Evolutionary conservation across 2,113 vertebrate genomes (phyloP).

Genomic region (Prochilodus magdalenae): DNA sequence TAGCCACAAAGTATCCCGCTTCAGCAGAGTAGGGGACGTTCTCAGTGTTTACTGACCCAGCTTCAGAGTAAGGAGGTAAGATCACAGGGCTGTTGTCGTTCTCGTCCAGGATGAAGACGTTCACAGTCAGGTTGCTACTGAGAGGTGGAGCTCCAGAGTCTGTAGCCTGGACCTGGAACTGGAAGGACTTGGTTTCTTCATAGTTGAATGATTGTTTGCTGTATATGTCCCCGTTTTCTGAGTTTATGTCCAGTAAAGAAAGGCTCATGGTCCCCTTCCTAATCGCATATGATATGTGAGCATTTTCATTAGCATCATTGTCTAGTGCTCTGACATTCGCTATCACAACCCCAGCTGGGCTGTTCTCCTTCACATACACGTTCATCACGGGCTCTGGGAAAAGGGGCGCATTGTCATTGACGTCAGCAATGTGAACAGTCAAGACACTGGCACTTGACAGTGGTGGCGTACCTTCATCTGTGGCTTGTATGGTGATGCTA

Average conservation of each 20-base stretch:
- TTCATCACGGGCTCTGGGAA: constrained; percentile 22
- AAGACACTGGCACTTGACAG: constrained; percentile 34
- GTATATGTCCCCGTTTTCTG: constrained; percentile 58
- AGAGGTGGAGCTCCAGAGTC: constrained; percentile 26
- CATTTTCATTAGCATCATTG: constrained; percentile 55
- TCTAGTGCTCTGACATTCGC: constrained; percentile 14
- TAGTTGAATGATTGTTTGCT: constrained; percentile 62
- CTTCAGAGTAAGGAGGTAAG: constrained; percentile 72
- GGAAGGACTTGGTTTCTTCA: constrained; percentile 50
- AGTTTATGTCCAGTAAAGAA: constrained; percentile 70
- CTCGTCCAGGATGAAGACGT: constrained; percentile 50
- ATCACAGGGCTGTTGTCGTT: constrained; percentile 78
- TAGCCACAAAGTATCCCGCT: constrained; percentile 71
- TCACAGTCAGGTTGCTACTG: constrained; percentile 42
- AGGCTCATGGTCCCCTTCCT: constrained; percentile 59
- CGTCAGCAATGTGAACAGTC: constrained; percentile 44
- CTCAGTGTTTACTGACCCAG: constrained; percentile 73
- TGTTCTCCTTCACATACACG: constrained; percentile 47
- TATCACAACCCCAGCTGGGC: constrained; percentile 29
- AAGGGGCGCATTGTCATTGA: constrained; percentile 47
- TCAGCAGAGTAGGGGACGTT: constrained; percentile 77
- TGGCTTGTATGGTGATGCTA: constrained; percentile 46
- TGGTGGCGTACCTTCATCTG: constrained; percentile 46
- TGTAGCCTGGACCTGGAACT: constrained; percentile 22
- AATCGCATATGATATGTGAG: constrained; percentile 55